These are phyloP conservation scores for Stenopsyche tienmushanensis DNA, from an alignment of 1,140 invertebrate species.

Conservation along the genomic window DNA sequence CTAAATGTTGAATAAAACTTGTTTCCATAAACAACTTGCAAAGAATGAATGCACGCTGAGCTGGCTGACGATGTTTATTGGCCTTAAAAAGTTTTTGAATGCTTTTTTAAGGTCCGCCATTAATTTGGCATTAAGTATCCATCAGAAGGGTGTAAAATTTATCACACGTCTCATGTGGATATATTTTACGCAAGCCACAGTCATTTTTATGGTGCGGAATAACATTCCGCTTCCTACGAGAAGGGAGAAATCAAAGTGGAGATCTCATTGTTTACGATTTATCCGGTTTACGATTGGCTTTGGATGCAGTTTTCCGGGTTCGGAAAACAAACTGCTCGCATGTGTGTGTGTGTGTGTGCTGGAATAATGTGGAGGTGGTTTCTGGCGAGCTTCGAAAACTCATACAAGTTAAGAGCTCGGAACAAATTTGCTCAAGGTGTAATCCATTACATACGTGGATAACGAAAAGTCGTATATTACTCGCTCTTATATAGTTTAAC, in stretches of 20 bases:
- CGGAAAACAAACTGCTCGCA: too few species aligned
- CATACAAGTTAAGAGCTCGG: conserved; percentile 10
- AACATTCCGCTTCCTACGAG: neutral
- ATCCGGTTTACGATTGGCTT: conserved; percentile 3
- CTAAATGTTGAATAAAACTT: too few species aligned
- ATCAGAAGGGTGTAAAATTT: too few species aligned
- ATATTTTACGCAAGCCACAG: neutral
- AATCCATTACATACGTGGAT: conserved; percentile 9
- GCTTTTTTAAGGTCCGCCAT: too few species aligned
- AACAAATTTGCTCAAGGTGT: conserved; percentile 14
- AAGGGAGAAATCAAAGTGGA: neutral
- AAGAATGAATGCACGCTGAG: too few species aligned
- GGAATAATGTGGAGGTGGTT: neutral
- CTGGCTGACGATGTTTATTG: too few species aligned
- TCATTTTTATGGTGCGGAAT: neutral
- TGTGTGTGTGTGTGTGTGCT: neutral
- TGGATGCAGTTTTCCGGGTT: neutral
- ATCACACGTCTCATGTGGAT: too few species aligned
- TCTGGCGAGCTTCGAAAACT: conserved; percentile 1
- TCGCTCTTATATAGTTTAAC: neutral
- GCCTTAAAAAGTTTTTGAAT: too few species aligned
- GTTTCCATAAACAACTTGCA: too few species aligned
- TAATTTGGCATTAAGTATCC: too few species aligned
- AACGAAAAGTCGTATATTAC: conserved; percentile 10
- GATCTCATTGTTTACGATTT: conserved; percentile 20